Base-by-base conservation (phyloP, 2,113 vertebrate species). In the Hypanus sabinus region DNA sequence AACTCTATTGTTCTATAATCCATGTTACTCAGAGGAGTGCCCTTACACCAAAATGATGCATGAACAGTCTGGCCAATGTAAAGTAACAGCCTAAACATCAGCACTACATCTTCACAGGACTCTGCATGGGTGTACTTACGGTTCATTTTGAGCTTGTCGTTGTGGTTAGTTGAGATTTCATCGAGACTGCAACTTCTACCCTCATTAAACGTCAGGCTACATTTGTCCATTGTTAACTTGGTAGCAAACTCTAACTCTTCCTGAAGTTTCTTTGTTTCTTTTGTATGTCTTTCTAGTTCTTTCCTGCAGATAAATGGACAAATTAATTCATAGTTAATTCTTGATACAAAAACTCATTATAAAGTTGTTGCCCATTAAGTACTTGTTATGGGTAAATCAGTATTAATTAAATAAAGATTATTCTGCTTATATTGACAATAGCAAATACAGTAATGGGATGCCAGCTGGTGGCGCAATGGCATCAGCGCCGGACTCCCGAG, bases 211-310 rank as follows among this genome's bases (percentile, higher is more conserved):
- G 62, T 91, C 10, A 65, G 73, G 57, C 94, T 94, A 22, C 94
- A 94, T 93, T 94, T 96, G 94, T 96, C 94, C 94, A 96, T 94
- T 0, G 95, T 94, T 1, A 83, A 55, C 94, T 94, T 96, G 24
- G 96, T 96, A 60, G 95, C 96, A 85, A 95, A 94, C 95, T 96
- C 96, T 73, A 96, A 94, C 93, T 96, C 96, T 46, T 96, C 95
- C 94, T 96, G 96, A 27, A 96, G 95, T 87, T 76, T 95, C 83
- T 96, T 95, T 2, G 96, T 96, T 94, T 96, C 96, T 76, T 94
- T 95, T 20, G 95, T 96, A 76, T 95, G 94, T 68, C 94, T 95
- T 11, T 95, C 94, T 24, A 97, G n/a, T 71, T 95, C 92, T 90
- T 94, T 87, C 91, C 95, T 95, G 68, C 27, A 55, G 24, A 55